Conservation (phyloP, 2,888 invertebrate species). For the Lumbricus terrestris region DNA sequence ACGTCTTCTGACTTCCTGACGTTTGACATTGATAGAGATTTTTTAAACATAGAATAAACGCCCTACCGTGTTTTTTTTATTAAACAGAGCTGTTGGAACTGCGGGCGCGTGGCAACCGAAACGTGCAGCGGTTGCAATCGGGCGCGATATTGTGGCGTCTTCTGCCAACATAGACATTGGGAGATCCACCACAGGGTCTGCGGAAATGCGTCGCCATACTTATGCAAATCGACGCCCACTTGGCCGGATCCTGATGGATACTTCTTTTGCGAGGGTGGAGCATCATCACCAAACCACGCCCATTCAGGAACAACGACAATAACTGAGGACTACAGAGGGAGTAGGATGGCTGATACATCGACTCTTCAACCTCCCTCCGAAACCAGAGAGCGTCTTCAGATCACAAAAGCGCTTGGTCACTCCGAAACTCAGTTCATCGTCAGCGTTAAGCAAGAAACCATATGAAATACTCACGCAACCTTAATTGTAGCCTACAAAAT, state of each 20-base stretch:
- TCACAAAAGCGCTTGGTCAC: background rate
- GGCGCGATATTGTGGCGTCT: conserved; percentile 89
- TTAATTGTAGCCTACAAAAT: background rate
- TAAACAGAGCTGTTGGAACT: conserved; percentile 90
- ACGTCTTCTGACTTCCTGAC: too few relatives aligned
- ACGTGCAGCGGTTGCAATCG: conserved; percentile 92
- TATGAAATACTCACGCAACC: background rate
- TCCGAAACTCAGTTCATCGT: background rate
- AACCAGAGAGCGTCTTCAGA: background rate
- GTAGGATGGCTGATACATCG: background rate
- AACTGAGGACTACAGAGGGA: background rate
- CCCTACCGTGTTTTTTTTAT: background rate
- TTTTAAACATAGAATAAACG: background rate
- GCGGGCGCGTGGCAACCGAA: conserved; percentile 89
- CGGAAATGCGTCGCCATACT: conserved; percentile 38
- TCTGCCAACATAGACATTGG: conserved; percentile 97
- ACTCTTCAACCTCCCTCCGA: background rate
- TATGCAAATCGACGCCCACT: background rate
- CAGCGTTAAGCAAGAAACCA: background rate
- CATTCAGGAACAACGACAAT: background rate
- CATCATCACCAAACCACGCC: background rate
- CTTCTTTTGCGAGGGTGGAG: background rate
- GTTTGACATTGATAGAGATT: background rate
- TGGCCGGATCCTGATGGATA: background rate
- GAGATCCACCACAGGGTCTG: conserved; percentile 74